Evolutionary conservation across 2,113 vertebrate species (phyloP).

Genomic region (Anoplopoma fimbria): DNA sequence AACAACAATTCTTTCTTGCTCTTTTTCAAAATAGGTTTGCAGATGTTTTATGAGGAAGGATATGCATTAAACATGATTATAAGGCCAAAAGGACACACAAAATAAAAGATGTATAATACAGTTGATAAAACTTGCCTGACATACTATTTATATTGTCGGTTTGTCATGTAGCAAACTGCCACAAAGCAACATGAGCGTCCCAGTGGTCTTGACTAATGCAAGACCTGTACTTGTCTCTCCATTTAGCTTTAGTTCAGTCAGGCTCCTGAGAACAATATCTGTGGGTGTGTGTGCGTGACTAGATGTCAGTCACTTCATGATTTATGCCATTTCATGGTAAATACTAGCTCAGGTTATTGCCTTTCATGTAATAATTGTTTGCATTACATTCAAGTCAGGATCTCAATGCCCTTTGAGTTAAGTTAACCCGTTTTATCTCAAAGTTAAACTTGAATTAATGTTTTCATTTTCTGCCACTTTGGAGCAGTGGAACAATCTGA

Average conservation of each 20-base stretch:
- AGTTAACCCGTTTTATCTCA: neutral
- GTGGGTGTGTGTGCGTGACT: neutral
- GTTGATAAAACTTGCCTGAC: neutral
- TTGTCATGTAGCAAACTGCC: neutral
- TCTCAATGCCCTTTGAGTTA: neutral
- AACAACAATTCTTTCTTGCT: neutral
- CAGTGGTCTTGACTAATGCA: neutral
- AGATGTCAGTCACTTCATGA: neutral
- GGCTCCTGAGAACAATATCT: neutral
- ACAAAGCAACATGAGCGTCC: neutral
- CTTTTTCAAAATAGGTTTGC: neutral
- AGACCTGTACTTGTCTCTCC: neutral
- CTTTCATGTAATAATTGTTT: neutral
- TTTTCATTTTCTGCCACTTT: neutral
- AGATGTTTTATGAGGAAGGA: neutral
- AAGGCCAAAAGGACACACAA: neutral
- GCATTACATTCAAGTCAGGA: neutral
- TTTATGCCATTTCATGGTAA: neutral
- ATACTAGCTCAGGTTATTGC: neutral
- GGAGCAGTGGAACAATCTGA: too few relatives aligned
- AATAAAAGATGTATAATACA: too few relatives aligned
- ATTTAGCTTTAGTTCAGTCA: neutral
- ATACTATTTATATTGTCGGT: neutral
- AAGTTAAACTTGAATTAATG: neutral
- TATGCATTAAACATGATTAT: neutral